Evolutionary conservation across 2,113 vertebrate genomes (phyloP), one percentile per base, ranked within the genome.

Genomic region (Psittacara wagleri): DNA sequence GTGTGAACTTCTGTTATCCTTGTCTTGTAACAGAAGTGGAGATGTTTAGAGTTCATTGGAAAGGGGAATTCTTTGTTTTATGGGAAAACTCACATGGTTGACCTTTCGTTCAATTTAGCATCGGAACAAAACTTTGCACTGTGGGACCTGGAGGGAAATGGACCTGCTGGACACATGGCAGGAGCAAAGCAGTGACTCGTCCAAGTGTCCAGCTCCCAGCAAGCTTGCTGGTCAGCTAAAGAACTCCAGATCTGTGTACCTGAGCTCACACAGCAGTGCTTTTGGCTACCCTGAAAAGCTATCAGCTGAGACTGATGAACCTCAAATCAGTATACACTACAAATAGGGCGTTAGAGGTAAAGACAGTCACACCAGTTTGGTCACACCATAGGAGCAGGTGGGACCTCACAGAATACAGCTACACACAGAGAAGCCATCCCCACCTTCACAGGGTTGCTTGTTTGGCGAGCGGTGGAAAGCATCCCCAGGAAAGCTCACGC

Each of bases 1-100:
- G 69, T 6, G 25, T 63, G 86, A 97, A 94, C 94, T 96, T 82
- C 48, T 92, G 94, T 74, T 94, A 39, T 74, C 91, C 90, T 73
- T 70, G 83, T 86, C 79, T 48, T 20, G 24, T 6, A 77, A 61
- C 28, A 55, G 76, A 1, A 86, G 37, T 1, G 17, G 64, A 25
- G 80, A 54, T 73, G 77, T 75, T 92, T 6, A 8, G 68, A 62
- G 79, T 2, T 10, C 59, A 6, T 3, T 35, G 59, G 24, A 15
- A 84, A 87, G 31, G 49, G 68, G 73, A 46, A 70, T 8, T 28
- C 29, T 46, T 43, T 83, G 43, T 75, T 89, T 41, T 4, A 9
- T 29, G 49, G 72, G 72, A 66, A 80, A 80, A 66, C 10, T 46
- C n/a, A 52, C 24, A 1, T 20, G 6, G 17, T 2, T 24, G 78